A percentile compares a stretch with the other conserved stretches of the same genome.
Conservation (phyloP, 2,888 invertebrate genomes). For the Aporophyla lueneburgensis region DNA sequence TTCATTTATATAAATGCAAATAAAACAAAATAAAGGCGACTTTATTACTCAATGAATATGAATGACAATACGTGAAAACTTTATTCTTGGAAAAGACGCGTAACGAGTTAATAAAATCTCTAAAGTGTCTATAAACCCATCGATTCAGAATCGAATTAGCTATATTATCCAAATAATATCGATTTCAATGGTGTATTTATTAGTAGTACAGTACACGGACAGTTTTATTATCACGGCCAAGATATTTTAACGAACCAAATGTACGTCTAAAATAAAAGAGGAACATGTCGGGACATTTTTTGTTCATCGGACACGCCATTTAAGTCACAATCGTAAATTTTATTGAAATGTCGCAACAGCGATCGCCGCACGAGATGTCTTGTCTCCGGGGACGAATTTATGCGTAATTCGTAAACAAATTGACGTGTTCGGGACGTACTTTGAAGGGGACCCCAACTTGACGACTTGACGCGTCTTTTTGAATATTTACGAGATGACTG, state of each 20-base stretch:
- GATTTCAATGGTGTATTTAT: slow-evolving; percentile 83
- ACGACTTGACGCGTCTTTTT: slow-evolving; percentile 86
- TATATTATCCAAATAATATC: slow-evolving; percentile 76
- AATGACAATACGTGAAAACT: slow-evolving; percentile 62
- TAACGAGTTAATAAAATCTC: slow-evolving; percentile 64
- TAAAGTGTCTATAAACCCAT: slow-evolving; percentile 66
- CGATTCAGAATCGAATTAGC: slow-evolving; percentile 70
- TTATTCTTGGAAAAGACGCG: slow-evolving; percentile 56
- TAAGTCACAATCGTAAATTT: slow-evolving; percentile 91
- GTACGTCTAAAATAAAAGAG: slow-evolving; percentile 88
- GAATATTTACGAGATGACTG: slow-evolving; percentile 77
- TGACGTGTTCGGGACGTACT: slow-evolving; percentile 87
- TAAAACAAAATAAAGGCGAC: slow-evolving; percentile 24
- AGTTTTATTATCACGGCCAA: slow-evolving; percentile 86
- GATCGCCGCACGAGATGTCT: slow-evolving; percentile 90
- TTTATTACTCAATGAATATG: slow-evolving; percentile 49
- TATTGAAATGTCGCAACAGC: slow-evolving; percentile 90
- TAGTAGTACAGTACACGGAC: slow-evolving; percentile 81
- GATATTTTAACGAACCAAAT: slow-evolving; percentile 89
- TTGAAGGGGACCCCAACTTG: slow-evolving; percentile 84
- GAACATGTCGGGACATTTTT: slow-evolving; percentile 86
- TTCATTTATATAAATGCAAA: slow-evolving; percentile 20
- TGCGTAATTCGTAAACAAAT: slow-evolving; percentile 91
- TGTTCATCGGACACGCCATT: slow-evolving; percentile 89
- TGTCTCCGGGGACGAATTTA: slow-evolving; percentile 90